Base-by-base conservation (phyloP, 2,113 vertebrate species). In the Trinectes maculatus region DNA sequence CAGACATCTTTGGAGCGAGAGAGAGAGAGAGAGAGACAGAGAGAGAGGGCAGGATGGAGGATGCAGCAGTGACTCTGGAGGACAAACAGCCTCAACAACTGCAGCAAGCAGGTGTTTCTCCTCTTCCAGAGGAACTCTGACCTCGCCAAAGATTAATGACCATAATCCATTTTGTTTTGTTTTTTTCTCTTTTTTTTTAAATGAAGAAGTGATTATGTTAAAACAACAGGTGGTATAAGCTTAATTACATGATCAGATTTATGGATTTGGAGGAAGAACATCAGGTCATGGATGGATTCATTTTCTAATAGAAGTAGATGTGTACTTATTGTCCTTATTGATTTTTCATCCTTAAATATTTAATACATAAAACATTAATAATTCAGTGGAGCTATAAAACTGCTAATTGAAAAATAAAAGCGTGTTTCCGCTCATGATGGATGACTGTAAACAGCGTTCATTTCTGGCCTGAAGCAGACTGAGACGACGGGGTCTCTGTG, bases 41-140 rank as follows among this genome's bases (percentile, higher is more conserved):
- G 74, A 54, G 42, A 71, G 71, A 71, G 18, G 58, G 67, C 51
- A 43, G 74, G 71, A 80, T 1, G 37, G 77, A 74, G 72, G 82
- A 81, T 66, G 55, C 63, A 67, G 58, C 37, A 4, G 47, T 48
- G 76, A 58, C 82, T 72, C 77, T 74, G 69, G 68, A 82, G 75
- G 75, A 71, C n/a, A n/a, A n/a, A n/a, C n/a, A n/a, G n/a, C 65
- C 68, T 22, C 70, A 83, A 59, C 71, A 55, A 80, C 75, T 67
- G 81, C 82, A 74, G 63, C 2, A n/a, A 44, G 63, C 87, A 88
- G 89, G 89, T 91, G 86, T 84, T 84, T 55, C 71, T 83, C 48
- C 65, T 91, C 87, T 57, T 67, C 46, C 66, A n/a, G 21, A 71
- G 33, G 51, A 49, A 39, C 74, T 18, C 74, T 66, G 16, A 71